Percentiles rank a stretch among this genome's conserved stretches.
Conservation (phyloP, 2,797 vertebrate species). For the Melanotaenia boesemani region DNA sequence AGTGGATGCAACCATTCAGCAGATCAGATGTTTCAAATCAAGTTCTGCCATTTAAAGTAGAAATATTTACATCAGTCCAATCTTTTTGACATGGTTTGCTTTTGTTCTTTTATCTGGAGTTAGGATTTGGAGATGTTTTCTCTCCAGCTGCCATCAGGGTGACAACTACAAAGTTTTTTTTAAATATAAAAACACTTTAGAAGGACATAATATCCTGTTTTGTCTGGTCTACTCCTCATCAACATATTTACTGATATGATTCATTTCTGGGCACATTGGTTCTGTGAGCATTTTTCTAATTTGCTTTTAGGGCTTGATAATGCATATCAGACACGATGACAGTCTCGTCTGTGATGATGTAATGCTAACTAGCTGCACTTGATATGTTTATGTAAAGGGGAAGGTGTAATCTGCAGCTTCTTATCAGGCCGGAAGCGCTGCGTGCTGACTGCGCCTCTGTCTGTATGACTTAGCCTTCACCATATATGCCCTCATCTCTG, state of each 20-base stretch:
- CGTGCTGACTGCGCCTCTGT: slow-evolving; percentile 27
- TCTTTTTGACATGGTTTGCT: background rate
- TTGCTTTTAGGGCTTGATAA: slow-evolving; percentile 62
- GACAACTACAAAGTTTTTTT: background rate
- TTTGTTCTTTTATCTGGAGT: background rate
- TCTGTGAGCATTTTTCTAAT: slow-evolving; percentile 1
- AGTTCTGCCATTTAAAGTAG: background rate
- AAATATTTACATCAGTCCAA: too few relatives aligned
- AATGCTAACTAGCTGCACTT: slow-evolving; percentile 22
- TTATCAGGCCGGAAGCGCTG: slow-evolving; percentile 29
- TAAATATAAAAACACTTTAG: background rate
- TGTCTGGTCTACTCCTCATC: slow-evolving; percentile 5
- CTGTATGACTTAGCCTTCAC: slow-evolving; percentile 17
- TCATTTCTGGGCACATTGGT: slow-evolving; percentile 14
- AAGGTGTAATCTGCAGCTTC: slow-evolving; percentile 35
- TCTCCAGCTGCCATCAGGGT: background rate
- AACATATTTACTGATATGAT: slow-evolving; percentile 13
- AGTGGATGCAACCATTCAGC: too few relatives aligned
- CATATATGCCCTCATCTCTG: slow-evolving; percentile 1
- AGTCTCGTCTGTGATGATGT: slow-evolving; percentile 39
- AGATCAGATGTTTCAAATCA: too few relatives aligned
- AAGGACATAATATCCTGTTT: background rate
- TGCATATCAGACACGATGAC: slow-evolving; percentile 46
- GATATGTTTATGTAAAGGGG: slow-evolving; percentile 6
- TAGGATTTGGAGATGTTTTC: too few relatives aligned